A percentile compares a stretch with the other conserved stretches of the same genome.
Evolutionary conservation across 2,888 invertebrate genomes (phyloP).

Genomic region (Parnassius apollo): DNA sequence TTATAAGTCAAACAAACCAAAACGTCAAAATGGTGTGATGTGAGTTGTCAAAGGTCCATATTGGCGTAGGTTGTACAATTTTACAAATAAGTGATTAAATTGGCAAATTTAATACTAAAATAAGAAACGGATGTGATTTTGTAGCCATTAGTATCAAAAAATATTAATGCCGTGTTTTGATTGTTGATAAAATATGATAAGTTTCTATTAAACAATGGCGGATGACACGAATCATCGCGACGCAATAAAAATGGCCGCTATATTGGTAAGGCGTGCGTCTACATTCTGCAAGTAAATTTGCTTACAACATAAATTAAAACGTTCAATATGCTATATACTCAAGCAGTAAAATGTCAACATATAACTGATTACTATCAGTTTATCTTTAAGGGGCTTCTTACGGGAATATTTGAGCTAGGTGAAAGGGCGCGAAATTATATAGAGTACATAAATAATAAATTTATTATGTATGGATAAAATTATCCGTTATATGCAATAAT

Average conservation of each 20-base stretch:
- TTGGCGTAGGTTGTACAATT: conserved; percentile 71
- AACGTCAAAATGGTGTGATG: conserved; percentile 79
- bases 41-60: conserved; percentile 68
- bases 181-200: conserved; percentile 50
- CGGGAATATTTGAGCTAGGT: conserved; percentile 41
- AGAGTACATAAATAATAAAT: conserved; percentile 20
- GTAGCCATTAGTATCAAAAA: conserved; percentile 45
- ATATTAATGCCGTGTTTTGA: conserved; percentile 53
- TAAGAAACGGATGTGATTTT: conserved; percentile 58
- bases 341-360: conserved; percentile 2
- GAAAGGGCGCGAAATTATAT: conserved; percentile 79
- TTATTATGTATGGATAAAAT: conserved; percentile 6
- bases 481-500: conserved; percentile 3
- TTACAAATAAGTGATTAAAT: conserved; percentile 62
- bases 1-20: conserved; percentile 51
- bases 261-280: conserved; percentile 80
- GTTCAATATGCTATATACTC: conserved; percentile 1
- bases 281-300: conserved; percentile 53
- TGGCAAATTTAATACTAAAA: conserved; percentile 51
- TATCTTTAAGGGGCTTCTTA: conserved; percentile 7
- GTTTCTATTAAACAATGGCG: conserved; percentile 75
- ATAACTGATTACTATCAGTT: conserved; percentile 6
- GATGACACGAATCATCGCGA: conserved; percentile 80
- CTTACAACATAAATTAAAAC: conserved; percentile 34
- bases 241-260: conserved; percentile 81